Evolutionary conservation across 2,888 invertebrate genomes (phyloP).

Genomic region (Andrena camellia): DNA sequence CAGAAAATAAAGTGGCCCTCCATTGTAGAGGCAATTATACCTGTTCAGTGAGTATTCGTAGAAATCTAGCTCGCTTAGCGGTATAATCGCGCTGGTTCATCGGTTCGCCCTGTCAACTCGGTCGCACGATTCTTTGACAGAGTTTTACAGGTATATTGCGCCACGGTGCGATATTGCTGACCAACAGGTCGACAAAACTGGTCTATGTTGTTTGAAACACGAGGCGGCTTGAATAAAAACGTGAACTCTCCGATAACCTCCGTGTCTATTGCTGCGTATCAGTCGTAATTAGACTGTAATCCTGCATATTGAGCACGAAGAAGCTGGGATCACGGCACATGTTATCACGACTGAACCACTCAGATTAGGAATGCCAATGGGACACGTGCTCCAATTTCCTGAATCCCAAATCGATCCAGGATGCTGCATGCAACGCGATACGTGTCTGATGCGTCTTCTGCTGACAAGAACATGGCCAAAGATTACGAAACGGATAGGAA

Average conservation of each 20-base stretch:
- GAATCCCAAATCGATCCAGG: slow-evolving; percentile 1
- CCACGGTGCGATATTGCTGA: slow-evolving; percentile 15
- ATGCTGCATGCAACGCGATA: not conserved
- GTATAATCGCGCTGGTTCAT: slow-evolving; percentile 39
- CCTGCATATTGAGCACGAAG: no score
- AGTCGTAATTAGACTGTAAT: no score
- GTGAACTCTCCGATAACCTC: no score
- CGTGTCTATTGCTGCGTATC: no score
- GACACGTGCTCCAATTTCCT: not conserved
- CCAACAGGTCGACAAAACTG: slow-evolving; percentile 11
- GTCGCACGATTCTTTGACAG: slow-evolving; percentile 31
- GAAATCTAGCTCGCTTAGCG: slow-evolving; percentile 58
- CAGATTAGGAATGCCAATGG: not conserved
- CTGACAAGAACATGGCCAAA: slow-evolving; percentile 15
- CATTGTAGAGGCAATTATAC: slow-evolving; percentile 33
- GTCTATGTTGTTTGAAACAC: not conserved
- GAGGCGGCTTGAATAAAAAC: no score
- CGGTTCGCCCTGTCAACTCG: slow-evolving; percentile 43
- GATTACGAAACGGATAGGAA: slow-evolving; percentile 59
- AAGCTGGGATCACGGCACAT: not conserved
- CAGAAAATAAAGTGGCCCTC: slow-evolving; percentile 18
- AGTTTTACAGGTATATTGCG: slow-evolving; percentile 29
- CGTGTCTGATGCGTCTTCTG: slow-evolving; percentile 1
- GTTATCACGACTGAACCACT: not conserved
- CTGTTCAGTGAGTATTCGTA: slow-evolving; percentile 29